Percentiles rank a stretch among this genome's conserved stretches.
These are phyloP conservation scores for Perdita meconis DNA, from an alignment of 2,888 invertebrate species.

Conservation along the genomic window DNA sequence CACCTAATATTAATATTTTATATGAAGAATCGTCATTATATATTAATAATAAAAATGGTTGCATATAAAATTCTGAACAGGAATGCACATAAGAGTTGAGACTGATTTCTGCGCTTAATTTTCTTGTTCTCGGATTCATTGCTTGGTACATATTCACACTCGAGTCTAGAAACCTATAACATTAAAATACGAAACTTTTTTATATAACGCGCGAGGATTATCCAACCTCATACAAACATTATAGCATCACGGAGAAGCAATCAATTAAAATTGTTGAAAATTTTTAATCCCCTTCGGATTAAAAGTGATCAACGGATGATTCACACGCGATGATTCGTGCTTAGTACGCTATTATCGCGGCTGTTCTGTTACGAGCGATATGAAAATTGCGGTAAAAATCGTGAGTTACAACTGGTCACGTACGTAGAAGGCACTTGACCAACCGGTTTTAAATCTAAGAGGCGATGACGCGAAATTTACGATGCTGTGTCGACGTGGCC, in stretches of 20 bases:
- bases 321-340: background rate
- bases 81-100: no score
- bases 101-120: no score
- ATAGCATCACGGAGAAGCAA: background rate
- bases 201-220: no score
- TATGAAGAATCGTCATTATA: no score
- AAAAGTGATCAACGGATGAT: constrained; percentile 22
- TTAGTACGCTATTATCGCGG: constrained; percentile 19
- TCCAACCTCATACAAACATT: no score
- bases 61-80: no score
- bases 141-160: no score
- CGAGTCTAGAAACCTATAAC: no score
- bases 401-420: constrained; percentile 62
- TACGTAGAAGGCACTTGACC: constrained; percentile 44
- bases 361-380: constrained; percentile 42
- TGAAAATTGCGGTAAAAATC: constrained; percentile 65
- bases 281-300: background rate
- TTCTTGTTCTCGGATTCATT: no score
- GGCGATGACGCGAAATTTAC: constrained; percentile 69
- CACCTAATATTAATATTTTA: no score
- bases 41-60: no score
- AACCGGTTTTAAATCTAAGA: constrained; percentile 73
- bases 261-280: constrained; percentile 3
- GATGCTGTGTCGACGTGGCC: constrained; percentile 64
- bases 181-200: no score